These are phyloP conservation scores for Astropecten irregularis DNA, from an alignment of 53 echinoderm and acorn worm species.

Conservation along the genomic window DNA sequence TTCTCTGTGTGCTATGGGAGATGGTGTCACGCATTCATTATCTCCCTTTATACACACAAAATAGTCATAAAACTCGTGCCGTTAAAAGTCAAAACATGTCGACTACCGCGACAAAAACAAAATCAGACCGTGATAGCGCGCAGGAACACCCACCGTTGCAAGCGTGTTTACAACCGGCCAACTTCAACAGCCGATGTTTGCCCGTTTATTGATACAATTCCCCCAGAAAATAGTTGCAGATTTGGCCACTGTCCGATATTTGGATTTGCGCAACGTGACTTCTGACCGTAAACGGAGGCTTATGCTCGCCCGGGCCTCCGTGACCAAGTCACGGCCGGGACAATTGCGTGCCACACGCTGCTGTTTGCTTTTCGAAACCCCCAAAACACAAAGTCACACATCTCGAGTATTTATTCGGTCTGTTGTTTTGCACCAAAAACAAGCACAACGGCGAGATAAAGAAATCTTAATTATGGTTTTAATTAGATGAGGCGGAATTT, in stretches of 20 bases:
- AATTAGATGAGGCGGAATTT: too few species aligned
- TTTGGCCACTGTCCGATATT: not conserved
- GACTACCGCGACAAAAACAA: not conserved
- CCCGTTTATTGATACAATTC: not conserved
- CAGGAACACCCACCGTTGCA: not conserved
- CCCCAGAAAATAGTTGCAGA: not conserved
- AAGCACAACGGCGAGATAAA: too few species aligned
- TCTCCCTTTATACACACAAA: too few species aligned
- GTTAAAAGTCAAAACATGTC: not conserved
- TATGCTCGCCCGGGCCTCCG: not conserved
- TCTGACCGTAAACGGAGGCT: not conserved
- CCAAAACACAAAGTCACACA: too few species aligned
- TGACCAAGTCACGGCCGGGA: constrained; percentile 6
- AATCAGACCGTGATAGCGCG: too few species aligned
- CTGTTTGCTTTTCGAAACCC: constrained; percentile 13
- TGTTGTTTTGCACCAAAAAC: too few species aligned
- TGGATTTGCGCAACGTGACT: constrained; percentile 15
- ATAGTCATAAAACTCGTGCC: not conserved
- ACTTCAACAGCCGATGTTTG: constrained; percentile 3
- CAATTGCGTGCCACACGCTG: constrained; percentile 18
- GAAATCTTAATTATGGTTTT: too few species aligned
- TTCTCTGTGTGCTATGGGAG: too few species aligned
- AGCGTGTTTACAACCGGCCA: not conserved
- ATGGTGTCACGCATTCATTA: too few species aligned
- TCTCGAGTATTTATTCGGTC: too few species aligned